Evolutionary conservation across 2,113 vertebrate genomes (phyloP).

Genomic region (Mus spicilegus): DNA sequence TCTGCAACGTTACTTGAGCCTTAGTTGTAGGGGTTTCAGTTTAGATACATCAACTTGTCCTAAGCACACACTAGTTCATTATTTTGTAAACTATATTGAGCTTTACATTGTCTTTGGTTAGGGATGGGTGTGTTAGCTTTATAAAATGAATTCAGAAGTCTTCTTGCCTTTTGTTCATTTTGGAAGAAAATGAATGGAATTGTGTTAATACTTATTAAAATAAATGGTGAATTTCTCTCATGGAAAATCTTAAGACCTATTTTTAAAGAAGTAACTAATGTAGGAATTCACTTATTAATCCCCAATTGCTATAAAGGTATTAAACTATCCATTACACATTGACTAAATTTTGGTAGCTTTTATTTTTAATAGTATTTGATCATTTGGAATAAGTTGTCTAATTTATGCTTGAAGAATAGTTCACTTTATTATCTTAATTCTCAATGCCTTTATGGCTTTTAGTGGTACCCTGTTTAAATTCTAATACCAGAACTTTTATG

Average conservation of each 20-base stretch:
- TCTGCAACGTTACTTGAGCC: neutral
- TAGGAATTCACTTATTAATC: neutral
- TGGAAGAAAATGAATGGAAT: neutral
- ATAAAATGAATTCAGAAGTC: neutral
- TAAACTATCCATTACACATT: neutral
- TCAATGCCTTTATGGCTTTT: neutral
- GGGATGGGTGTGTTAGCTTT: neutral
- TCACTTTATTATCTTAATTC: neutral
- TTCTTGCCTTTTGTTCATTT: neutral
- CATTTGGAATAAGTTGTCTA: neutral
- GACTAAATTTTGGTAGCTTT: neutral
- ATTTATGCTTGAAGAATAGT: constrained; percentile 22
- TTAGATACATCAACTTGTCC: neutral
- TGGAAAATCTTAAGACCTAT: neutral
- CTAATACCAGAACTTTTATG: neutral
- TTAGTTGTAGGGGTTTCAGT: neutral
- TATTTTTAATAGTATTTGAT: neutral
- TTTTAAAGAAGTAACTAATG: neutral
- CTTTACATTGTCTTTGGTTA: neutral
- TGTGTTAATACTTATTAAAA: neutral
- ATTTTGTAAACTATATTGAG: neutral
- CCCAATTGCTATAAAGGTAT: neutral
- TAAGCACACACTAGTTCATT: neutral
- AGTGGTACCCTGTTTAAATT: neutral
- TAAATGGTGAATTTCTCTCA: neutral